Evolutionary conservation across 2,797 vertebrate species (phyloP).

Genomic region (Triplophysa bombifrons): DNA sequence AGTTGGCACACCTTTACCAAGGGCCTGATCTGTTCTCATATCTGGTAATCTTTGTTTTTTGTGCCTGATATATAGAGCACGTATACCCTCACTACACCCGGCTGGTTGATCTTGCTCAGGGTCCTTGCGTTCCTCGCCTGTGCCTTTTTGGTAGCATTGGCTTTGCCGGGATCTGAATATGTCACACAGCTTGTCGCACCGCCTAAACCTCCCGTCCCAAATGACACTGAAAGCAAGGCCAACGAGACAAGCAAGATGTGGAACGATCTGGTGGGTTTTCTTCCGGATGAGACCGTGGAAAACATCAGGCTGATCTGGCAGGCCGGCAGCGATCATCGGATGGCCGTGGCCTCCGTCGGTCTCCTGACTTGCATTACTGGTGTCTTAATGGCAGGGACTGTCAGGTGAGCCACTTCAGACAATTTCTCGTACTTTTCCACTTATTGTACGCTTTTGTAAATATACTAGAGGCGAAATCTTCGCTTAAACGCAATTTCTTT

Average conservation of each 20-base stretch:
- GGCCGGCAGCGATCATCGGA: slow-evolving; percentile 84
- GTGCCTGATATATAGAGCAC: slow-evolving; percentile 74
- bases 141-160: slow-evolving; percentile 78
- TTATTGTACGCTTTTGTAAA: not conserved
- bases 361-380: slow-evolving; percentile 86
- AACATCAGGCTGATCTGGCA: slow-evolving; percentile 77
- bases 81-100: slow-evolving; percentile 75
- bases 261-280: slow-evolving; percentile 75
- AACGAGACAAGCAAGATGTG: slow-evolving; percentile 64
- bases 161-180: slow-evolving; percentile 68
- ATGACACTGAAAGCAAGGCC: slow-evolving; percentile 53
- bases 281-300: slow-evolving; percentile 76
- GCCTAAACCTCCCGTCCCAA: slow-evolving; percentile 61
- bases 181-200: slow-evolving; percentile 53
- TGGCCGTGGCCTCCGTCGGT: slow-evolving; percentile 79
- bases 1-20: not conserved
- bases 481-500: not conserved
- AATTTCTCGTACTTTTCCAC: not conserved
- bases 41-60: slow-evolving; percentile 12
- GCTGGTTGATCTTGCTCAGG: slow-evolving; percentile 82
- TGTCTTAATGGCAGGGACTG: slow-evolving; percentile 85
- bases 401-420: slow-evolving; percentile 75
- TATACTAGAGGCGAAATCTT: not conserved
- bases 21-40: not conserved
- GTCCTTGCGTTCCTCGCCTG: slow-evolving; percentile 86